Conservation (phyloP, 2,888 invertebrate genomes). For the Andrena flavipes region DNA sequence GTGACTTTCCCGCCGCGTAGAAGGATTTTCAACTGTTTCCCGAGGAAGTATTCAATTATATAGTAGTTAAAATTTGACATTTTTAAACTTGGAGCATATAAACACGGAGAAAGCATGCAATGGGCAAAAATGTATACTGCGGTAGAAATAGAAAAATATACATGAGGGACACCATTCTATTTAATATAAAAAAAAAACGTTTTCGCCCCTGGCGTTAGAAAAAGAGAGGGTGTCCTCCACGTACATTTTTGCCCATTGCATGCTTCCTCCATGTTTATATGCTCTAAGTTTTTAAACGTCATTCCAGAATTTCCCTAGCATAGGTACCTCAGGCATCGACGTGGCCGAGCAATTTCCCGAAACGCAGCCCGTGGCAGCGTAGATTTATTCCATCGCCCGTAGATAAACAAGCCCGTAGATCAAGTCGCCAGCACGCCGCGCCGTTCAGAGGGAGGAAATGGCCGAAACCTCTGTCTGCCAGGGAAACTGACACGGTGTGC, state of each 20-base stretch:
- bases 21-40: neutral
- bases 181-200: too few species aligned
- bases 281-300: too few species aligned
- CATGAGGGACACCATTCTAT: too few species aligned
- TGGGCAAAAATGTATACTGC: too few species aligned
- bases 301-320: neutral
- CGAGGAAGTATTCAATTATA: neutral
- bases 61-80: too few species aligned
- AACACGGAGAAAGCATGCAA: too few species aligned
- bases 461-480: slow-evolving; percentile 23
- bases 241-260: too few species aligned
- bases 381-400: slow-evolving; percentile 61
- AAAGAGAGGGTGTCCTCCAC: too few species aligned
- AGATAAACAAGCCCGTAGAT: slow-evolving; percentile 72
- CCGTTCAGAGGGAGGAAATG: slow-evolving; percentile 38
- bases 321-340: neutral
- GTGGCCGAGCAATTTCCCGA: slow-evolving; percentile 16
- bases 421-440: slow-evolving; percentile 47
- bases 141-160: too few species aligned
- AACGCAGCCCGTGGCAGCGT: slow-evolving; percentile 25
- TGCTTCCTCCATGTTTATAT: too few species aligned
- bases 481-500: slow-evolving; percentile 30
- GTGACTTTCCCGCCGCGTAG: neutral
- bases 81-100: too few species aligned
- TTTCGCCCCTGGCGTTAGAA: too few species aligned